phyloP scores from a whole-genome alignment of 2,888 invertebrate genomes.

The Agonopterix alstromeriana region DNA sequence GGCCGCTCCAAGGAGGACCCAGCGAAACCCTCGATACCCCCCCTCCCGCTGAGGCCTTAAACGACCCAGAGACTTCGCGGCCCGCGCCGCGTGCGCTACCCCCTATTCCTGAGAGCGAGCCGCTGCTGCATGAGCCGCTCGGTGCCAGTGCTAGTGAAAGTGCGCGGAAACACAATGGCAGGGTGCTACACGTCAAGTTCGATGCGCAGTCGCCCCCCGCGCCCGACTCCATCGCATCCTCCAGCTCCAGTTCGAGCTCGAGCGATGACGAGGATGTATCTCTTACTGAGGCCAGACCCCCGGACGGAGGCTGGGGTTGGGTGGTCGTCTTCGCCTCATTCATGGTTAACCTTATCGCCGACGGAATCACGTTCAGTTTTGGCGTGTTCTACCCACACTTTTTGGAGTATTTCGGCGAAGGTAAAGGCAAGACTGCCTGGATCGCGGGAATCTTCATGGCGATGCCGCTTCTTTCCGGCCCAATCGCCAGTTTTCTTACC shows the following conservation, averaged over 20 bases:
- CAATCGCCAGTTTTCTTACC: constrained; percentile 88
- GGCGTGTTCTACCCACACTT: constrained; percentile 93
- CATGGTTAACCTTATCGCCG: constrained; percentile 92
- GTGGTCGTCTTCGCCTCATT: constrained; percentile 93
- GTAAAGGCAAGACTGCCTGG: constrained; percentile 92
- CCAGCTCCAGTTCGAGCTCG: constrained; percentile 71
- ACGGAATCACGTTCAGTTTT: constrained; percentile 94
- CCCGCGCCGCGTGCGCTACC: constrained; percentile 51
- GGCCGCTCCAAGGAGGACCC: constrained; percentile 68
- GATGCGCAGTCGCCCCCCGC: constrained; percentile 65
- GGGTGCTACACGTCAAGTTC: constrained; percentile 77
- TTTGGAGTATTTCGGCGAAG: constrained; percentile 88
- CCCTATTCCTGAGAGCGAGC: constrained; percentile 62
- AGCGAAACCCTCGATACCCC: constrained; percentile 49
- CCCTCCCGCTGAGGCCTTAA: constrained; percentile 46
- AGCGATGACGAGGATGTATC: constrained; percentile 80
- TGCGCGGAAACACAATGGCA: constrained; percentile 44
- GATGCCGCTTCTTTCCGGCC: constrained; percentile 91
- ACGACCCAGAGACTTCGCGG: constrained; percentile 52
- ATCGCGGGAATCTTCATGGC: constrained; percentile 94
- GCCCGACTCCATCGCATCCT: constrained; percentile 50
- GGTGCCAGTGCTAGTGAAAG: constrained; percentile 25
- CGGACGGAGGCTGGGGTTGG: constrained; percentile 97
- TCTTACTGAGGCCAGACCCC: constrained; percentile 82
- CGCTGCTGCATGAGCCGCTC: constrained; percentile 43